Percentiles rank a stretch among this genome's conserved stretches.
These are phyloP conservation scores for Aldabrachelys gigantea DNA, from an alignment of 2,113 vertebrate species.

Conservation along the genomic window DNA sequence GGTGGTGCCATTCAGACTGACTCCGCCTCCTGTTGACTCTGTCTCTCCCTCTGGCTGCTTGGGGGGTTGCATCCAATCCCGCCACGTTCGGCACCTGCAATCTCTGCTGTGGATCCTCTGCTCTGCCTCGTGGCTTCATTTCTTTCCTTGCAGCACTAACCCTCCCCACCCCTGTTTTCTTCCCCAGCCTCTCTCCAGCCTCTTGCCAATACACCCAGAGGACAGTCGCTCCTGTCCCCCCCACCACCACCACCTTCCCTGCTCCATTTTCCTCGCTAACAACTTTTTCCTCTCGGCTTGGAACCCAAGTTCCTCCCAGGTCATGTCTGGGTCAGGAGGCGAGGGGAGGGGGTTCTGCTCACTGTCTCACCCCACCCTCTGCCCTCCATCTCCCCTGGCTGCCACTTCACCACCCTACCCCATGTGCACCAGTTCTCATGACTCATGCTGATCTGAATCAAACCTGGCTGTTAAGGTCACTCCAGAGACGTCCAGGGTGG, in stretches of 20 bases:
- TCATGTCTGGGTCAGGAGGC: not conserved
- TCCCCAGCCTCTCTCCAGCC: constrained; percentile 68
- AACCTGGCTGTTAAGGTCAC: constrained; percentile 59
- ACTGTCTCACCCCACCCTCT: not conserved
- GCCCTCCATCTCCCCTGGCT: constrained; percentile 10
- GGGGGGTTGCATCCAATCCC: constrained; percentile 57
- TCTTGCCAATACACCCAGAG: constrained; percentile 36
- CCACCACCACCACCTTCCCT: constrained; percentile 32
- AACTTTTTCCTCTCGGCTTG: constrained; percentile 55
- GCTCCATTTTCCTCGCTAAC: constrained; percentile 65
- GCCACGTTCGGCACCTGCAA: not conserved
- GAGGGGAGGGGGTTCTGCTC: not conserved
- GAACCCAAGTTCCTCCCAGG: not conserved
- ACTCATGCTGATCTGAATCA: constrained; percentile 60
- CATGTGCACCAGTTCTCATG: constrained; percentile 63
- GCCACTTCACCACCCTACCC: constrained; percentile 1
- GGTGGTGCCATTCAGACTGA: constrained; percentile 65
- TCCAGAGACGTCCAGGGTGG: constrained; percentile 50
- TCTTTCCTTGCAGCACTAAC: constrained; percentile 50
- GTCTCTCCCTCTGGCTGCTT: constrained; percentile 44
- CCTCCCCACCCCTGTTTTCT: constrained; percentile 36
- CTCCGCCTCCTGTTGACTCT: constrained; percentile 63
- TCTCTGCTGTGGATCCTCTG: not conserved
- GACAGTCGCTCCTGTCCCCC: not conserved
- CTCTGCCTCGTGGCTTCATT: not conserved